phyloP scores from a whole-genome alignment of 2,113 vertebrate genomes.

The Mustelus asterias region DNA sequence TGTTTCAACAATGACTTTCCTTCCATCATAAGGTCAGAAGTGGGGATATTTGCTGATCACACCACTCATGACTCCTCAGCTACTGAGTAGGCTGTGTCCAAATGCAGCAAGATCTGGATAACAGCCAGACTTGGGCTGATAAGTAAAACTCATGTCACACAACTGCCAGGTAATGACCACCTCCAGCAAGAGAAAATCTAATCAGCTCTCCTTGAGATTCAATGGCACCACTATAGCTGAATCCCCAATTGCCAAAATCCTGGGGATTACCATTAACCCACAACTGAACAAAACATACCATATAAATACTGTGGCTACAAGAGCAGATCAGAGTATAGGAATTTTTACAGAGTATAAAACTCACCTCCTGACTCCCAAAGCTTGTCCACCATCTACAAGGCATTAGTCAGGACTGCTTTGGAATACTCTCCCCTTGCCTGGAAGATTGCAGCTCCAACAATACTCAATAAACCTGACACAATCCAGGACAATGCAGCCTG shows the following conservation, averaged over 20 bases:
- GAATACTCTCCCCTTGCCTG: too few relatives aligned
- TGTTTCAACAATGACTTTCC: background rate
- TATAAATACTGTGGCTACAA: background rate
- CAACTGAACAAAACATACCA: background rate
- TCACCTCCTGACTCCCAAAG: too few relatives aligned
- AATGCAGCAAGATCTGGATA: background rate
- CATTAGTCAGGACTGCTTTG: too few relatives aligned
- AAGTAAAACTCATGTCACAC: background rate
- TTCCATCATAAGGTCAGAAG: background rate
- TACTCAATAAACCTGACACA: too few relatives aligned
- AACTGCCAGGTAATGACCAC: background rate
- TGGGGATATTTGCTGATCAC: background rate
- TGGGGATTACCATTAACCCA: background rate
- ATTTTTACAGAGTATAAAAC: too few relatives aligned
- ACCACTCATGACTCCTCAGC: background rate
- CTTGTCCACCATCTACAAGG: too few relatives aligned
- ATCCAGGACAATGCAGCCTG: too few relatives aligned
- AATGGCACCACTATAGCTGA: background rate
- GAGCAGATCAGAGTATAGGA: too few relatives aligned
- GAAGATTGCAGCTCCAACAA: too few relatives aligned
- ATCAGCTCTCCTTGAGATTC: background rate
- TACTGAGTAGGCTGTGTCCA: background rate
- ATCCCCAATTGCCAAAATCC: background rate
- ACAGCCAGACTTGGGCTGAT: background rate
- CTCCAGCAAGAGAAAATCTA: background rate